Evolutionary conservation across 1,140 invertebrate species (phyloP).

Genomic region (Ceratitis capitata): DNA sequence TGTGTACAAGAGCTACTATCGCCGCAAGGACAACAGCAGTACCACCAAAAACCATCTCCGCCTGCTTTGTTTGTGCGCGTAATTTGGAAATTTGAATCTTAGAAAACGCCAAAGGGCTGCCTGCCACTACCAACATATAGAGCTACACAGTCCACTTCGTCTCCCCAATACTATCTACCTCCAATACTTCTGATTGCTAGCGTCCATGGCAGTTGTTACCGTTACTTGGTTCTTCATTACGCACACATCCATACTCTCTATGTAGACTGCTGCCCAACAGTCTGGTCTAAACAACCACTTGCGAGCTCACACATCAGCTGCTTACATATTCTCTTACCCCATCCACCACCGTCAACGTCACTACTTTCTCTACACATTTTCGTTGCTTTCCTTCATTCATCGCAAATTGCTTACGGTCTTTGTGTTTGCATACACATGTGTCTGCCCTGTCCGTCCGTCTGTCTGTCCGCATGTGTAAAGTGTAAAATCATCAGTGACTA

Average conservation of each 20-base stretch:
- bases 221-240: not conserved
- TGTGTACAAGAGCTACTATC: not conserved
- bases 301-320: not conserved
- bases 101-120: conserved; percentile 31
- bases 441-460: too few species aligned
- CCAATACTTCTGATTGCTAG: not conserved
- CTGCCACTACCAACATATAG: not conserved
- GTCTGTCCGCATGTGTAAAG: not conserved
- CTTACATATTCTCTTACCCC: not conserved
- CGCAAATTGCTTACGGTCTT: not conserved
- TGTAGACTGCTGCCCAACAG: not conserved
- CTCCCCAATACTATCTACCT: not conserved
- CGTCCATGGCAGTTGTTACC: too few species aligned
- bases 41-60: not conserved
- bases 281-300: conserved; percentile 18
- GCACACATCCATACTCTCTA: not conserved
- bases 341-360: not conserved
- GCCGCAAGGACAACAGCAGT: not conserved
- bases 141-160: not conserved
- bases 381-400: not conserved
- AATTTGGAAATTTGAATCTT: conserved; percentile 36
- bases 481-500: conserved; percentile 19
- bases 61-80: conserved; percentile 27
- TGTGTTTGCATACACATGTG: not conserved
- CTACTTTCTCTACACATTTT: not conserved